These are phyloP conservation scores for Disparrhopalites patrizii DNA, from an alignment of 2,888 invertebrate genomes.

Conservation along the genomic window DNA sequence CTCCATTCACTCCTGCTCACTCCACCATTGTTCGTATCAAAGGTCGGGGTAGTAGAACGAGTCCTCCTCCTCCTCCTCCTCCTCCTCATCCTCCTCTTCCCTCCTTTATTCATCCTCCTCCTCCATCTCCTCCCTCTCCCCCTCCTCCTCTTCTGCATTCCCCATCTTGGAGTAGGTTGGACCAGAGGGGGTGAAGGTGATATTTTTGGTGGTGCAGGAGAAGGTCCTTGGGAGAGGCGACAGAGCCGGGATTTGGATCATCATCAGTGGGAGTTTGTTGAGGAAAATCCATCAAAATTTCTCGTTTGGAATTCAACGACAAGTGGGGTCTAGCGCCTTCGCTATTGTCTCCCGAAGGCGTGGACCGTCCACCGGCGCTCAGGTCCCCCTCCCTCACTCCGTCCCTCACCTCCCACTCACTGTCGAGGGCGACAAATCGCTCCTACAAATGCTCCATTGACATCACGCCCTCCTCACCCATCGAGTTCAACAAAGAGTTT, in stretches of 20 bases:
- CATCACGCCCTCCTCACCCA: slow-evolving; percentile 28
- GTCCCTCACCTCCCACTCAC: slow-evolving; percentile 47
- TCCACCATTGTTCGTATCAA: too few species aligned
- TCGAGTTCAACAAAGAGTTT: slow-evolving; percentile 46
- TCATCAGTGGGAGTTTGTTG: too few species aligned
- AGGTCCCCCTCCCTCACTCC: slow-evolving; percentile 47
- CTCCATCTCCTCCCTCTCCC: background rate
- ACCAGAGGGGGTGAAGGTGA: too few species aligned
- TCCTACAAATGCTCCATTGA: slow-evolving; percentile 45
- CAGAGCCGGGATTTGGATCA: too few species aligned
- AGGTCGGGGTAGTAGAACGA: too few species aligned
- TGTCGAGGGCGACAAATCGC: slow-evolving; percentile 45
- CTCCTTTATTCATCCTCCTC: background rate
- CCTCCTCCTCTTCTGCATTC: background rate
- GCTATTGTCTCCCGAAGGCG: slow-evolving; percentile 48
- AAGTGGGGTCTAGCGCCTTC: slow-evolving; percentile 90
- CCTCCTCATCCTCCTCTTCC: background rate
- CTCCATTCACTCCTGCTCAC: background rate
- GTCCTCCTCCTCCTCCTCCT: background rate
- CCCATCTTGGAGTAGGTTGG: too few species aligned
- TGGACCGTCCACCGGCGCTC: slow-evolving; percentile 45
- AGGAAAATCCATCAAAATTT: slow-evolving; percentile 86
- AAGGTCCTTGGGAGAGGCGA: too few species aligned
- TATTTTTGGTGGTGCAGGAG: too few species aligned
- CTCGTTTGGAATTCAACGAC: slow-evolving; percentile 95